Evolutionary conservation across 2,797 vertebrate species (phyloP), one percentile per base, ranked within the genome.

Genomic region (Podarcis siculus): DNA sequence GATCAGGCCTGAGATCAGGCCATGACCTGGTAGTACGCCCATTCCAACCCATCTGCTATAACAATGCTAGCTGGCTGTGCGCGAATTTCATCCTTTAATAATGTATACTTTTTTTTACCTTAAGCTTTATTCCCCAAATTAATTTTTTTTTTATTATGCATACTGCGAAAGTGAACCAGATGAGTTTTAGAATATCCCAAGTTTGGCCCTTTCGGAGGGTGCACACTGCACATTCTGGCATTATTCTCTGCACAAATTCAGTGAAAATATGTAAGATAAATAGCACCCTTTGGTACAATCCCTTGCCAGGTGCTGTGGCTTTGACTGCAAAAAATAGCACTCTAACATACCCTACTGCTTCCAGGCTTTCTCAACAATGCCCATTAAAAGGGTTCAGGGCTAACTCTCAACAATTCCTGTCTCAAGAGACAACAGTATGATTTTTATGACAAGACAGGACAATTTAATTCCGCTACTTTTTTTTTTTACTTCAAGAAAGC

Each of bases 391-490:
- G 73, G 21, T 21, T 1, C 37, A 39, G 37, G 25, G 73, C 37
- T 76, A 39, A 3, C 37, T 76, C 21, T 42, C 37, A 42, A 32
- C 17, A 64, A 64, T 71, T 71, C 69, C 27, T 71, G 49, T 55
- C 49, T 55, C 49, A 55, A 15, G 13, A 55, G 61, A 23, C 61
- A 64, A 23, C 61, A 85, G 32, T 77, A 86, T 82, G 30, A 89
- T 82, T 55, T 55, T 27, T 73, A 1, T 66, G 1, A 82, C 7
- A 88, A 80, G 25, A 42, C 30, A 87, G 75, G 30, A 30, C 45
- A 79, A 15, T 39, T 87, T 83, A 61, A 85, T 91, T 15, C 12
- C 73, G 72, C 71, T 78, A 61, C 3, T 23, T 61, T 4, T 88
- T 61, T 76, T 67, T 86, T 0, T 76, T 30, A 3, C 27, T 42